These are phyloP conservation scores for Hypanus sabinus DNA, from an alignment of 2,113 vertebrate genomes.

Conservation along the genomic window DNA sequence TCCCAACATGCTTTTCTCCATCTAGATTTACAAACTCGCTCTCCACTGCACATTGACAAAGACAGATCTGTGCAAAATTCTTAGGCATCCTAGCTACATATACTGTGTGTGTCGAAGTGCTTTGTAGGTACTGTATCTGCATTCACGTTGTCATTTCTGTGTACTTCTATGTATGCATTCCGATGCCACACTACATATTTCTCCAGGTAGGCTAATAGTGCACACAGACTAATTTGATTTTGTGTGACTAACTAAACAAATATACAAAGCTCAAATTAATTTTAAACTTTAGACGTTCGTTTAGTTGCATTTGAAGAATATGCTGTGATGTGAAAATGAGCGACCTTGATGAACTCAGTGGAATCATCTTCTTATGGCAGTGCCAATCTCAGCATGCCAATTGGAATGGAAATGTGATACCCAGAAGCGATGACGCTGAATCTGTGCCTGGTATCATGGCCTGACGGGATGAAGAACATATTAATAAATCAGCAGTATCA, in stretches of 20 bases:
- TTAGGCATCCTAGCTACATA: too few species aligned
- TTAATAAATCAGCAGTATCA: background rate
- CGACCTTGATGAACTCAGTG: background rate
- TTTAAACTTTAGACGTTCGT: background rate
- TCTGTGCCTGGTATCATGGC: background rate
- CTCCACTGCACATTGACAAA: too few species aligned
- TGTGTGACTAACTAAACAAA: background rate
- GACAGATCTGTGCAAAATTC: too few species aligned
- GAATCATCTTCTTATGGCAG: background rate
- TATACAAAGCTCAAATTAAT: background rate
- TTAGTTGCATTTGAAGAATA: conserved; percentile 3
- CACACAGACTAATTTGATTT: background rate
- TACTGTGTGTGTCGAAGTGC: too few species aligned
- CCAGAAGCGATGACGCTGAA: background rate
- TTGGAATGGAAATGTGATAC: conserved; percentile 13
- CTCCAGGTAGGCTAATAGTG: background rate
- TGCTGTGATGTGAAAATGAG: background rate
- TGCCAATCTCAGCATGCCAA: background rate
- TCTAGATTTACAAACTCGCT: too few species aligned
- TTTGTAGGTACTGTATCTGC: background rate
- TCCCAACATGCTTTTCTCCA: too few species aligned
- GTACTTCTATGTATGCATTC: background rate
- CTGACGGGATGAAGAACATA: background rate
- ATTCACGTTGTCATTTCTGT: background rate
- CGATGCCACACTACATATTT: background rate